These are phyloP conservation scores for Gadus macrocephalus DNA, from an alignment of 2,113 vertebrate species.

Conservation along the genomic window DNA sequence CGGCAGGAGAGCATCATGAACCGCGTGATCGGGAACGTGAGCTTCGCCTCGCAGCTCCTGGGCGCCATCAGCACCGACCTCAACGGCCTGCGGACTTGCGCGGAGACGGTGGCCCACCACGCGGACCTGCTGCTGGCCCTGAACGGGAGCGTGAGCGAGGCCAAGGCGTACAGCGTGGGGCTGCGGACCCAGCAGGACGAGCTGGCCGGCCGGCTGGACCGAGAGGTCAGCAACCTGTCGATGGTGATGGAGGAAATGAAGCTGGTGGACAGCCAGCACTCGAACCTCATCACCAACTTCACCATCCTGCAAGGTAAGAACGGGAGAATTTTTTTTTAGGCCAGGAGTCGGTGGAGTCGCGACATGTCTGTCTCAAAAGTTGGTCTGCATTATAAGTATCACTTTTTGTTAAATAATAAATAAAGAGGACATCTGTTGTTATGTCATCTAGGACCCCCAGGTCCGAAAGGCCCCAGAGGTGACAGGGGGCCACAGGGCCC, in stretches of 20 bases:
- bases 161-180: conserved; percentile 76
- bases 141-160: conserved; percentile 81
- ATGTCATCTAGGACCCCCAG: conserved; percentile 85
- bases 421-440: conserved; percentile 17
- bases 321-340: background rate
- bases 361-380: too few species aligned
- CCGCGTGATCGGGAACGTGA: conserved; percentile 88
- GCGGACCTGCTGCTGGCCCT: conserved; percentile 83
- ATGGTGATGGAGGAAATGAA: conserved; percentile 99
- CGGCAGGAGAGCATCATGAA: conserved; percentile 83
- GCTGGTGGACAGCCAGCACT: conserved; percentile 92
- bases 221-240: conserved; percentile 86
- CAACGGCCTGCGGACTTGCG: conserved; percentile 88
- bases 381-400: too few species aligned
- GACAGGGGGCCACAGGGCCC: conserved; percentile 88
- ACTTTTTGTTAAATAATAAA: background rate
- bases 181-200: conserved; percentile 85
- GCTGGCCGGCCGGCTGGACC: conserved; percentile 84
- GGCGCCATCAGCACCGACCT: conserved; percentile 84
- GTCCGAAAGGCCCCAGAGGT: conserved; percentile 88
- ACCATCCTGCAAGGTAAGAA: conserved; percentile 92
- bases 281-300: conserved; percentile 96
- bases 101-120: conserved; percentile 84
- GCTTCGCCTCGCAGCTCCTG: conserved; percentile 86
- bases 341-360: too few species aligned